These are phyloP conservation scores for Lutraria rhynchaena DNA, from an alignment of 1,140 invertebrate genomes.

Conservation along the genomic window DNA sequence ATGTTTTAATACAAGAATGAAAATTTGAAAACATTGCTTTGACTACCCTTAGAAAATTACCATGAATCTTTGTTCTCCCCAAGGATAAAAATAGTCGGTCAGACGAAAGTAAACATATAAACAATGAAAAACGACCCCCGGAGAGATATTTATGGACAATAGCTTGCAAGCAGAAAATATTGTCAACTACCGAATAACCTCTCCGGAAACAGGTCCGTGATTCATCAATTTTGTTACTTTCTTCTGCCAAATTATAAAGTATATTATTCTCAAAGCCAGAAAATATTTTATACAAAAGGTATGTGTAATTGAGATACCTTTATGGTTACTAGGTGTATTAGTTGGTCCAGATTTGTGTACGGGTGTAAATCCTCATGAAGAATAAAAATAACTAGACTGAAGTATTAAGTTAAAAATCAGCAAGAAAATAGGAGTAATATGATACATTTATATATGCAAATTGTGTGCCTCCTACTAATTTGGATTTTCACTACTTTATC, in stretches of 20 bases:
- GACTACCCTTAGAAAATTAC: constrained; percentile 16
- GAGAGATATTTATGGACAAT: constrained; percentile 48
- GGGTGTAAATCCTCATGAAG: constrained; percentile 18
- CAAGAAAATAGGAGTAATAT: background rate
- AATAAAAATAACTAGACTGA: background rate
- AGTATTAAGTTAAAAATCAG: constrained; percentile 29
- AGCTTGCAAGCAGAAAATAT: too few relatives aligned
- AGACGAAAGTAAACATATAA: constrained; percentile 49
- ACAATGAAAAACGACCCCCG: constrained; percentile 28
- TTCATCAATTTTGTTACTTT: too few relatives aligned
- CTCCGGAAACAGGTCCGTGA: constrained; percentile 23
- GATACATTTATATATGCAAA: too few relatives aligned
- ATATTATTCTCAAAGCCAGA: constrained; percentile 6
- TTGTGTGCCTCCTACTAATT: too few relatives aligned
- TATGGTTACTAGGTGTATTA: too few relatives aligned
- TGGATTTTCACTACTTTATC: too few relatives aligned
- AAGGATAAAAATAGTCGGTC: constrained; percentile 7
- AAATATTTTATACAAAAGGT: constrained; percentile 33
- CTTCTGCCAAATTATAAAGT: constrained; percentile 19
- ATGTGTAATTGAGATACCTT: constrained; percentile 44
- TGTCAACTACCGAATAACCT: constrained; percentile 27
- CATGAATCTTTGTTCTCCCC: constrained; percentile 6
- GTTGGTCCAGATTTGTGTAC: constrained; percentile 37
- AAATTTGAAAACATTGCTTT: constrained; percentile 25
- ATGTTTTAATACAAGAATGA: constrained; percentile 10